Conservation (phyloP, 2,888 invertebrate species). For the Agrochola litura region DNA sequence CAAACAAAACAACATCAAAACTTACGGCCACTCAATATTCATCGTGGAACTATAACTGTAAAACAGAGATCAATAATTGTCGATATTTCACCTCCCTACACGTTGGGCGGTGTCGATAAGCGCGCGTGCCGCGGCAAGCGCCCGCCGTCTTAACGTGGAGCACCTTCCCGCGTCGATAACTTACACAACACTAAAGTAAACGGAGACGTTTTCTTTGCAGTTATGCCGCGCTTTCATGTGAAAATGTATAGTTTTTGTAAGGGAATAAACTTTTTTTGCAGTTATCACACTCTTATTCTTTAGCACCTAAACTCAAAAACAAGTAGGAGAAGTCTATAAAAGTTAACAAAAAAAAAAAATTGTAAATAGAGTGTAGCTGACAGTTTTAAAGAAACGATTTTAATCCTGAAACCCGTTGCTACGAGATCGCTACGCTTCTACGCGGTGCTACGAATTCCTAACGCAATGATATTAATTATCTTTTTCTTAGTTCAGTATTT, state of each 20-base stretch:
- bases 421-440: conserved; percentile 22
- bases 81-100: conserved; percentile 67
- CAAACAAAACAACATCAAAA: conserved; percentile 31
- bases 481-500: too few species aligned
- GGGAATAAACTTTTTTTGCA: background rate
- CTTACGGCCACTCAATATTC: conserved; percentile 62
- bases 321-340: background rate
- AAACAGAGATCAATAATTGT: conserved; percentile 61
- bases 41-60: conserved; percentile 61
- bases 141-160: conserved; percentile 79
- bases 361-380: background rate
- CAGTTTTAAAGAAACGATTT: background rate
- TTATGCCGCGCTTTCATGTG: conserved; percentile 42
- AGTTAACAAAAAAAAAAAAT: background rate
- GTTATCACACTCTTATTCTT: background rate
- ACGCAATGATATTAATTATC: too few species aligned
- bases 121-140: conserved; percentile 86
- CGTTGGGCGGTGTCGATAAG: conserved; percentile 68
- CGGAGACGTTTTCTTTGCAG: conserved; percentile 59
- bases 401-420: background rate
- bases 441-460: background rate
- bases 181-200: conserved; percentile 70
- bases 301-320: background rate
- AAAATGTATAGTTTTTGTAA: conserved; percentile 9
- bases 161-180: conserved; percentile 80